Evolutionary conservation across 2,113 vertebrate genomes (phyloP).

Genomic region (Campylorhamphus procurvoides): DNA sequence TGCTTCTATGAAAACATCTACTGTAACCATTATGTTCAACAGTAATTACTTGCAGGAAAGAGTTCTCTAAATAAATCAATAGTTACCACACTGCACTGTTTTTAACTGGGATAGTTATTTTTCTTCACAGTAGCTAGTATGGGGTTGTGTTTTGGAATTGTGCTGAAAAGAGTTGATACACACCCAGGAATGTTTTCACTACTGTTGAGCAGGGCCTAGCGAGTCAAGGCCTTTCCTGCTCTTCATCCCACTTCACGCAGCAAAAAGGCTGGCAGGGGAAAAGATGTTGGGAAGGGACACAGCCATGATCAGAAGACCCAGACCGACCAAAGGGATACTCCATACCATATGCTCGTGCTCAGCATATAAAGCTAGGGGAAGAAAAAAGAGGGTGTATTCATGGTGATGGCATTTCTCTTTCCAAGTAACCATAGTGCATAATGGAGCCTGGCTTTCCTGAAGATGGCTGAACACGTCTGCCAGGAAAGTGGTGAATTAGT

Average conservation of each 20-base stretch:
- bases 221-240: background rate
- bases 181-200: background rate
- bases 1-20: background rate
- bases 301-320: background rate
- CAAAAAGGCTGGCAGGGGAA: background rate
- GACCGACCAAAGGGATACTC: background rate
- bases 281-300: background rate
- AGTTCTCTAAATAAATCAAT: background rate
- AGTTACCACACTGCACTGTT: background rate
- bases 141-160: background rate
- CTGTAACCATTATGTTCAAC: background rate
- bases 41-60: background rate
- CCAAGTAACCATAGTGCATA: fast-evolving
- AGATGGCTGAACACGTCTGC: background rate
- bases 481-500: background rate
- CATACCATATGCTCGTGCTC: background rate
- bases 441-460: background rate
- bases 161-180: background rate
- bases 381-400: background rate
- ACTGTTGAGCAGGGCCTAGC: background rate
- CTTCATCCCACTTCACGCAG: background rate
- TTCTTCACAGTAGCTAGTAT: background rate
- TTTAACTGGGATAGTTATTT: background rate
- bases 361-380: background rate
- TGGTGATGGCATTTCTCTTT: background rate